Conservation (phyloP, 2,888 invertebrate species). For the Ypsolopha sequella region DNA sequence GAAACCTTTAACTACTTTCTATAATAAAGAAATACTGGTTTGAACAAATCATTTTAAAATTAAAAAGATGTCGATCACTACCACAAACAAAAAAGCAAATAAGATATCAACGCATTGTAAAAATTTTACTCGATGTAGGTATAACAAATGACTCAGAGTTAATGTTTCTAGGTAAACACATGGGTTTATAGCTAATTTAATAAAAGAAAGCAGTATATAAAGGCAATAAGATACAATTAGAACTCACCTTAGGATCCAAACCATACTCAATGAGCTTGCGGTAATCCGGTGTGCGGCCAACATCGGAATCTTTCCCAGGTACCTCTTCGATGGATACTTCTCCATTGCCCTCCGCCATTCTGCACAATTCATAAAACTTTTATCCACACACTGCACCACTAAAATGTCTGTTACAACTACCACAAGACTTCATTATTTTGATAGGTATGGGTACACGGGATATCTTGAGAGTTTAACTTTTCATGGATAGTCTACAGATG, state of each 20-base stretch:
- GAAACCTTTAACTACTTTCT: too few species aligned
- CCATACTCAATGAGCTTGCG: constrained; percentile 96
- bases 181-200: background rate
- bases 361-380: constrained; percentile 59
- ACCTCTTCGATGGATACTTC: constrained; percentile 83
- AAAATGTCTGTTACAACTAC: constrained; percentile 7
- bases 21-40: too few species aligned
- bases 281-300: constrained; percentile 89
- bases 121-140: too few species aligned
- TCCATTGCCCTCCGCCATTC: constrained; percentile 91
- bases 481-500: constrained; percentile 44
- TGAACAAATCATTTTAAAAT: too few species aligned
- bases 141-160: too few species aligned
- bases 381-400: constrained; percentile 55
- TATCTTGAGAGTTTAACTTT: constrained; percentile 27
- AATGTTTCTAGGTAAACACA: too few species aligned
- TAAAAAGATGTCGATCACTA: too few species aligned
- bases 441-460: background rate
- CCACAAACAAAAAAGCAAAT: too few species aligned
- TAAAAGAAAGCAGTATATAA: background rate
- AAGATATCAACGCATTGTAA: too few species aligned
- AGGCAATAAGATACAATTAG: background rate
- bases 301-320: constrained; percentile 76
- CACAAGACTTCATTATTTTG: too few species aligned
- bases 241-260: constrained; percentile 89